Evolutionary conservation across 2,797 vertebrate species (phyloP).

Genomic region (Galagoides demidoff): DNA sequence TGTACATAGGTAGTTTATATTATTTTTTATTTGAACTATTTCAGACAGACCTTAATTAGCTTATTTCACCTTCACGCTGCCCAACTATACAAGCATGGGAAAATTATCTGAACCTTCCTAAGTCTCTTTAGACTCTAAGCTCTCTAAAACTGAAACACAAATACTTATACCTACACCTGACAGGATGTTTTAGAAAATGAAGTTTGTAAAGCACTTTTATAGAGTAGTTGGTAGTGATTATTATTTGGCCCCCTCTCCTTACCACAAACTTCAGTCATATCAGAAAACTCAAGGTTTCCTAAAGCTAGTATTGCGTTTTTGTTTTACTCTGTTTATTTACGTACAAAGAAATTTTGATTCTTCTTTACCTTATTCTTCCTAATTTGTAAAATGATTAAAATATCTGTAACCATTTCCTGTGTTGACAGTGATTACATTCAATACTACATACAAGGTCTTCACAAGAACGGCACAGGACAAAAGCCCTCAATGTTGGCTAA

Average conservation of each 20-base stretch:
- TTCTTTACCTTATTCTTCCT: not conserved
- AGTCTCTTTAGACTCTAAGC: not conserved
- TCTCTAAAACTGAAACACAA: not conserved
- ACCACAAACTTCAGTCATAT: not conserved
- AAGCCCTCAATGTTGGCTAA: not conserved
- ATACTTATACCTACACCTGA: not conserved
- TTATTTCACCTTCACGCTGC: not conserved
- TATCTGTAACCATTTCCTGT: not conserved
- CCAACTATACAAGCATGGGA: not conserved
- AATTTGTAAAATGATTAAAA: not conserved
- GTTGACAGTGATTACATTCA: not conserved
- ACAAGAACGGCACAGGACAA: not conserved
- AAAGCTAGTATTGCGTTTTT: not conserved
- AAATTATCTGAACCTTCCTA: not conserved
- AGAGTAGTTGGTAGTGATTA: not conserved
- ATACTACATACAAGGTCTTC: not conserved
- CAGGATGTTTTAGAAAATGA: not conserved
- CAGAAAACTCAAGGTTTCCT: not conserved
- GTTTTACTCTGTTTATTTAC: not conserved
- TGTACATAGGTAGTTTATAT: not conserved
- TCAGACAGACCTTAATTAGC: not conserved
- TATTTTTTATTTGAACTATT: not conserved
- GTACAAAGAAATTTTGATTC: not conserved
- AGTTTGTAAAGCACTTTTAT: not conserved
- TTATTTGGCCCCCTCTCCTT: not conserved